Conservation (phyloP, 1,140 invertebrate species). For the Bombyx mori region ASM3026992v2 NC_085110.1:14414501-14415000, state of each 20-base stretch:
- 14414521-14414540: no score
- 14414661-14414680: no score
- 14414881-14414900: not conserved
- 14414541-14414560: no score
- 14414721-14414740: no score
- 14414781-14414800: constrained; percentile 41
- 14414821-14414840: constrained; percentile 53
- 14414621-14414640: no score
- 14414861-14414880: constrained; percentile 22
- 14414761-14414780: constrained; percentile 47
- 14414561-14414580: no score
- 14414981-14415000: constrained; percentile 27
- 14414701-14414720: no score
- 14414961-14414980: constrained; percentile 37
- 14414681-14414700: no score
- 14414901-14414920: not conserved
- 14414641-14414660: no score
- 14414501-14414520: no score
- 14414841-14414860: constrained; percentile 40
- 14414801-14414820: constrained; percentile 51
- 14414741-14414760: constrained; percentile 54
- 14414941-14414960: constrained; percentile 53
- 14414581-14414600: no score
- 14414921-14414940: not conserved
- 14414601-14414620: no score